Evolutionary conservation across 2,888 invertebrate genomes (phyloP), one percentile per base, ranked within the genome.

Genomic region (Sclerodermus sp.): DNA sequence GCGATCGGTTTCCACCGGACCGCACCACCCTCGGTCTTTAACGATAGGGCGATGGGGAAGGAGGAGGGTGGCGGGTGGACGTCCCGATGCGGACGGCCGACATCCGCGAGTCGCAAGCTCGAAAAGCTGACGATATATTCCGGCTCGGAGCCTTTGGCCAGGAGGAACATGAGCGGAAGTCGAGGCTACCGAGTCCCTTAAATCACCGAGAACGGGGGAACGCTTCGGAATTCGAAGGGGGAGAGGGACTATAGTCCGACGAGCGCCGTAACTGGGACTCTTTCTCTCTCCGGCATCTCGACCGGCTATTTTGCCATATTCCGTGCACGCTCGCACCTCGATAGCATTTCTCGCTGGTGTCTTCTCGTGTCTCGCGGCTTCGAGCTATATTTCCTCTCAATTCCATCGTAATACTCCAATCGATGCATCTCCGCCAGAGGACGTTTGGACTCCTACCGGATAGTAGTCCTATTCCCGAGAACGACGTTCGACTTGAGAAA

Each of bases 201-300:
- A 70, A 70, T 70, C 70, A 68, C 63, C 63, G 60, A 61, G 51
- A n/a, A n/a, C n/a, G n/a, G 59, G 55, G 47, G 46, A 52, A 34
- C 39, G 43, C n/a, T n/a, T n/a, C n/a, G n/a, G n/a, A n/a, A n/a
- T n/a, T n/a, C n/a, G n/a, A n/a, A n/a, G n/a, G n/a, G n/a, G n/a
- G n/a, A n/a, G n/a, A n/a, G n/a, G n/a, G n/a, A n/a, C n/a, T n/a
- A n/a, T n/a, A n/a, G n/a, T n/a, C n/a, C n/a, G n/a, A n/a, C n/a
- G n/a, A n/a, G n/a, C n/a, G n/a, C n/a, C n/a, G n/a, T n/a, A n/a
- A n/a, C n/a, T n/a, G n/a, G n/a, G n/a, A n/a, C n/a, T n/a, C n/a
- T n/a, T n/a, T n/a, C n/a, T n/a, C n/a, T 49, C 48, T 31, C 42
- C 15, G 38, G 23, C 23, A 8, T 23, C 23, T 23, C 23, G 4